These are phyloP conservation scores for Apamea sordens DNA, from an alignment of 2,888 invertebrate genomes.

Conservation along the genomic window DNA sequence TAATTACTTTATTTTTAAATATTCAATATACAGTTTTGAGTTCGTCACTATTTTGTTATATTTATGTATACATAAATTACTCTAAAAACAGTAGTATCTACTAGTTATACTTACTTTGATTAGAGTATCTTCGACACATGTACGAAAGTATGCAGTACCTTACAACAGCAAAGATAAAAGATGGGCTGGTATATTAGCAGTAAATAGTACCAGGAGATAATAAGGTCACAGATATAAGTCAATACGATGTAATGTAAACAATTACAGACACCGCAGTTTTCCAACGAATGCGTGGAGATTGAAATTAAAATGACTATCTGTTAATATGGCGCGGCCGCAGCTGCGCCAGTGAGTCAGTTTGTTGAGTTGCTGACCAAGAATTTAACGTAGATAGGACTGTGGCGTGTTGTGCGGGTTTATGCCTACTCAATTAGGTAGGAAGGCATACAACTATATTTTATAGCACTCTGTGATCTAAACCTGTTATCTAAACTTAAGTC, in stretches of 20 bases:
- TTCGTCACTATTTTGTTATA: too few species aligned
- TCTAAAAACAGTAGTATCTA: conserved; percentile 7
- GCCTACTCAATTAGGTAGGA: conserved; percentile 8
- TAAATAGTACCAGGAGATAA: conserved; percentile 59
- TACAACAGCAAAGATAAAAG: not conserved
- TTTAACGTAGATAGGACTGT: conserved; percentile 24
- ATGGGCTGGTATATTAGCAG: conserved; percentile 37
- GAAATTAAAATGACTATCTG: conserved; percentile 73
- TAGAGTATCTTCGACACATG: not conserved
- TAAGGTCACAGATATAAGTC: conserved; percentile 53
- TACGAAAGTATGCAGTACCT: not conserved
- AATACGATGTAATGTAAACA: conserved; percentile 60
- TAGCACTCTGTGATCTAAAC: not conserved
- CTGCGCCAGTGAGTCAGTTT: conserved; percentile 69
- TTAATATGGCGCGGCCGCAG: conserved; percentile 66
- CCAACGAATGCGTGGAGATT: conserved; percentile 68
- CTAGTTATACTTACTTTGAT: not conserved
- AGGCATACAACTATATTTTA: not conserved
- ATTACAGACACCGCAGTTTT: conserved; percentile 63
- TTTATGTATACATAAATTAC: not conserved
- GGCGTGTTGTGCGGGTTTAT: conserved; percentile 3
- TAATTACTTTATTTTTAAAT: too few species aligned
- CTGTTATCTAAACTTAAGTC: not conserved
- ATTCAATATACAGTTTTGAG: too few species aligned
- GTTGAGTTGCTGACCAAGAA: conserved; percentile 35